Conservation (phyloP, 2,113 vertebrate species). For the Microtus montanus region DNA sequence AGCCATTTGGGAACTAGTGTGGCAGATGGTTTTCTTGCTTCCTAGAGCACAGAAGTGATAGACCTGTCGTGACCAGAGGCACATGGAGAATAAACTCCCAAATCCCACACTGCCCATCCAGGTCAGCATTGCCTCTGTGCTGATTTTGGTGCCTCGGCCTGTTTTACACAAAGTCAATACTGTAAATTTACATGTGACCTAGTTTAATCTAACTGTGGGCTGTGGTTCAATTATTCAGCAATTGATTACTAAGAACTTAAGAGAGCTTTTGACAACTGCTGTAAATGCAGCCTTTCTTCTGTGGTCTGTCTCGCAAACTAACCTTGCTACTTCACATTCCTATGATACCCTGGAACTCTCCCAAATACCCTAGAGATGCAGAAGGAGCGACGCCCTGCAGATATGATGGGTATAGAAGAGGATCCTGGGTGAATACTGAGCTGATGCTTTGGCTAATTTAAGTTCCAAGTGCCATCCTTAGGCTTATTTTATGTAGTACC, state of each 20-base stretch:
- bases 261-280: constrained; percentile 66
- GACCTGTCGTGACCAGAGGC: not conserved
- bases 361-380: constrained; percentile 48
- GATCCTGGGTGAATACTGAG: not conserved
- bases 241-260: constrained; percentile 78
- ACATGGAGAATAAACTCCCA: not conserved
- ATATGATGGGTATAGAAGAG: not conserved
- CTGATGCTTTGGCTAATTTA: not conserved
- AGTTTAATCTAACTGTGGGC: constrained; percentile 81
- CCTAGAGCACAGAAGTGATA: not conserved
- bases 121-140: not conserved
- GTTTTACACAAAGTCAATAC: constrained; percentile 69
- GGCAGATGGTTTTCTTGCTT: not conserved
- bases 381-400: not conserved
- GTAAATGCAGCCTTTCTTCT: constrained; percentile 72
- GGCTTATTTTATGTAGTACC: not conserved
- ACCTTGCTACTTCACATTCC: constrained; percentile 38
- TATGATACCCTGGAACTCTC: not conserved
- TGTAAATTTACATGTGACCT: constrained; percentile 78
- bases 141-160: constrained; percentile 11
- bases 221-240: constrained; percentile 80
- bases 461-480: not conserved
- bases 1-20: not conserved
- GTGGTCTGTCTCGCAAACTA: constrained; percentile 71
- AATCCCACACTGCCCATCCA: not conserved